Evolutionary conservation across 2,797 vertebrate species (phyloP), one percentile per base, ranked within the genome.

Genomic region (Rhinatrema bivittatum): DNA sequence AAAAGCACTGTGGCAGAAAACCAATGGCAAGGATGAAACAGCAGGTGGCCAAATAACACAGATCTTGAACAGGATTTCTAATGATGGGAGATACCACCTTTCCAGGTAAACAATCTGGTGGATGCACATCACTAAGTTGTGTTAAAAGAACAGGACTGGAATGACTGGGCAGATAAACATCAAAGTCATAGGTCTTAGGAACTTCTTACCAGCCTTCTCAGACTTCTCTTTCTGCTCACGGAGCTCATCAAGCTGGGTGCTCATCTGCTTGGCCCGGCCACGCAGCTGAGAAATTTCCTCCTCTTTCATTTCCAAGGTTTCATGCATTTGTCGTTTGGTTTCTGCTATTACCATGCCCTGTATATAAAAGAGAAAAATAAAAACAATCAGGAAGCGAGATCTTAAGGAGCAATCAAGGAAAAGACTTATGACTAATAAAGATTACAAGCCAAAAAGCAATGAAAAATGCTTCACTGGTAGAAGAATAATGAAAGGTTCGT

Each of bases 311-410:
- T 97, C 96, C 65, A 99, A 36, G 0, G 93, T 97, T 68, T 97
- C 94, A 3, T 98, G 94, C 94, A 98, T 98, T 64, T 98, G 96
- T 7, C 93, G 80, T 70, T 99, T 97, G 15, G 93, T 95, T 79
- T 99, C 94, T 20, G 95, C 93, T 42, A 98, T 96, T 20, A 98
- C 92, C 94, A 98, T 97, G 36, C 93, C 96, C 96, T 98, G 39
- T 6, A 51, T 18, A 11, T 5, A 13, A 18, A 16, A 27, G 40
- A 70, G 62, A 61, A 72, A 36, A 10, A 9, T 51, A 10, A 19
- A 33, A 44, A 20, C 3, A 4, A 34, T 28, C 46, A 29, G 5
- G 32, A 34, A 39, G 20, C 24, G 55, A 52, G 43, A 41, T 56
- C 36, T 47, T 60, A 50, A 46, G 36, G 33, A 52, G 46, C 51